These are phyloP conservation scores for Salvelinus alpinus DNA, from an alignment of 2,113 vertebrate species.

Conservation along the genomic window DNA sequence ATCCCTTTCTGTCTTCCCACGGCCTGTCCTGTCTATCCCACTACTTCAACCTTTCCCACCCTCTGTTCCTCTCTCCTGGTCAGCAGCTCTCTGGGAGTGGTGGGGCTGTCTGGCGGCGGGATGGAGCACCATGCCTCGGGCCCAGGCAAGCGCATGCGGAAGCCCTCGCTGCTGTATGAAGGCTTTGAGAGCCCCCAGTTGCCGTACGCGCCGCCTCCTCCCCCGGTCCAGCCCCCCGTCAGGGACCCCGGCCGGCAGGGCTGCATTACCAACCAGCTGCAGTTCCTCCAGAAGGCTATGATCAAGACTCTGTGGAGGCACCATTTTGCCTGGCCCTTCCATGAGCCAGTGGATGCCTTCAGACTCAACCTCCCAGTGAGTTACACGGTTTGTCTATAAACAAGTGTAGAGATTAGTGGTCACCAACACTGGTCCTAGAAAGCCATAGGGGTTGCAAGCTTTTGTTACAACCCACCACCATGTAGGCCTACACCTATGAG, in stretches of 20 bases:
- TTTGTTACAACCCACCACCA: too few relatives aligned
- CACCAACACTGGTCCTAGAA: too few relatives aligned
- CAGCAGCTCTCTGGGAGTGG: slow-evolving; percentile 56
- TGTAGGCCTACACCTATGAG: too few relatives aligned
- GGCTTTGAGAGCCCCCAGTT: slow-evolving; percentile 91
- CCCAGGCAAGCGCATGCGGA: slow-evolving; percentile 89
- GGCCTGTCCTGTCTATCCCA: neutral
- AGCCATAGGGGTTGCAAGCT: too few relatives aligned
- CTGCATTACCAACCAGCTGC: slow-evolving; percentile 89
- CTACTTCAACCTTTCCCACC: neutral
- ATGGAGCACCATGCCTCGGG: slow-evolving; percentile 70
- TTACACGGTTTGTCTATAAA: neutral
- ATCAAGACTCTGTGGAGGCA: slow-evolving; percentile 91
- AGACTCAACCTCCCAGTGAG: slow-evolving; percentile 81
- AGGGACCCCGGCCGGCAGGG: slow-evolving; percentile 82
- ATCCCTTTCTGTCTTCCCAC: neutral
- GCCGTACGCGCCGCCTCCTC: slow-evolving; percentile 62
- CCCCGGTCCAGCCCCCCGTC: slow-evolving; percentile 72
- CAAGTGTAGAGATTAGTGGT: too few relatives aligned
- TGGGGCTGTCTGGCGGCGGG: slow-evolving; percentile 56
- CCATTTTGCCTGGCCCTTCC: slow-evolving; percentile 94
- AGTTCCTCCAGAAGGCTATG: slow-evolving; percentile 89
- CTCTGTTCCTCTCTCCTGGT: neutral
- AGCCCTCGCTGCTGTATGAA: slow-evolving; percentile 90
- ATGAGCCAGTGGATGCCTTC: slow-evolving; percentile 87